These are phyloP conservation scores for Sepioteuthis lessoniana DNA, from an alignment of 2,888 invertebrate genomes.

Conservation along the genomic window DNA sequence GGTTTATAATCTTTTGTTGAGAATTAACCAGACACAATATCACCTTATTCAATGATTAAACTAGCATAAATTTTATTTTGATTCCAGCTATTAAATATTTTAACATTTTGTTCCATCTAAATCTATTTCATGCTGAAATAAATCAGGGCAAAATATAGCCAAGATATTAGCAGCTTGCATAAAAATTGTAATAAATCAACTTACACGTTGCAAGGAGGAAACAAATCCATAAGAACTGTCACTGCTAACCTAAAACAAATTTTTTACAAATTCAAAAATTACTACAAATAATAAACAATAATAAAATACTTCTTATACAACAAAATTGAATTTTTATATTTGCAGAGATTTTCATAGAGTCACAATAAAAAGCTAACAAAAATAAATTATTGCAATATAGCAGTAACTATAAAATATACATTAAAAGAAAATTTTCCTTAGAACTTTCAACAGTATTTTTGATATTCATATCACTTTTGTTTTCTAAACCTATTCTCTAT, in stretches of 20 bases:
- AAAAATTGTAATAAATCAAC: background rate
- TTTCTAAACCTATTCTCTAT: background rate
- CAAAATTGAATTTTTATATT: background rate
- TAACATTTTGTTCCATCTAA: no score
- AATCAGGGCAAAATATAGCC: background rate
- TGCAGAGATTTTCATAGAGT: background rate
- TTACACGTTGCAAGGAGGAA: slow-evolving; percentile 64
- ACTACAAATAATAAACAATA: background rate
- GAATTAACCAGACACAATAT: no score
- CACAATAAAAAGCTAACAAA: background rate
- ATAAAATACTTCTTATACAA: background rate
- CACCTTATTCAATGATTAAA: no score
- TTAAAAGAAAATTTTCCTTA: background rate
- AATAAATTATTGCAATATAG: background rate
- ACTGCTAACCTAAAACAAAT: slow-evolving; percentile 62
- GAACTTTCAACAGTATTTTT: background rate
- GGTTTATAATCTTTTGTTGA: no score
- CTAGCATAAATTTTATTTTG: no score
- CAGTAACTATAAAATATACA: background rate
- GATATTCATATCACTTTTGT: background rate
- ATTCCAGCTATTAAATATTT: no score
- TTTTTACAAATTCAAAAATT: background rate
- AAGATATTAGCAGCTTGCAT: background rate
- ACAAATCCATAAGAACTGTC: slow-evolving; percentile 66
- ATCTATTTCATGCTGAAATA: background rate